Base-by-base conservation (phyloP, 2,888 invertebrate genomes). In the Drosophila mercatorum region DNA sequence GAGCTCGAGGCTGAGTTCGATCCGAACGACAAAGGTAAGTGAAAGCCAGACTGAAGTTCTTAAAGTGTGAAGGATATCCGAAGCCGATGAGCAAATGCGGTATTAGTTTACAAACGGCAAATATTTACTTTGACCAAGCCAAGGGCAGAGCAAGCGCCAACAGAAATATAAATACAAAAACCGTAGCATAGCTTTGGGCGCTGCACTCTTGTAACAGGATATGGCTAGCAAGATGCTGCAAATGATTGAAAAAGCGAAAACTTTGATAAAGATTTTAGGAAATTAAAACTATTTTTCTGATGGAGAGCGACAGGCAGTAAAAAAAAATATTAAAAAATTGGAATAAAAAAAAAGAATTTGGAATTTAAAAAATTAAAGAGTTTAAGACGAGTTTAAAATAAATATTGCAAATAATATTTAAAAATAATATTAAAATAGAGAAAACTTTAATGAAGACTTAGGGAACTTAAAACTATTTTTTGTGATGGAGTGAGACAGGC, bases 1-100 rank as follows among this genome's bases (percentile, higher is more conserved):
- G 95, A 96, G 92, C 94, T 96, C 78, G 96, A 96, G 92, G 95
- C 96, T 40, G 97, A 97, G 93, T 97, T 97, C 93, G 94, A 95
- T 83, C 94, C 96, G 81, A 96, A 97, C 93, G 97, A 97, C 93
- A 95, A 95, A 94, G 97, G 97, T 96, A 91, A 90, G 91, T 76
- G 55, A 10, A 55, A 38, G 10, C 36, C 12, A 40, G 31, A 49
- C 36, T 40, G 66, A 83, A 52, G 58, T 46, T 47, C 38, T 47
- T 26, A 56, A 68, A 75, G 52, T 67, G 60, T 81, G 41, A 41
- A 64, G 49, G 43, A 60, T 63, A 52, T 51, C 65, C 53, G 63
- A 11, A 52, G 49, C 41, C 36, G n/a, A 17, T 6, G 7, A 38
- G n/a, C 57, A 22, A 17, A 3, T 26, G 31, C 22, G 57, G 40